Evolutionary conservation across 2,888 invertebrate species (phyloP), one percentile per base, ranked within the genome.

Genomic region (Macropis europaea): DNA sequence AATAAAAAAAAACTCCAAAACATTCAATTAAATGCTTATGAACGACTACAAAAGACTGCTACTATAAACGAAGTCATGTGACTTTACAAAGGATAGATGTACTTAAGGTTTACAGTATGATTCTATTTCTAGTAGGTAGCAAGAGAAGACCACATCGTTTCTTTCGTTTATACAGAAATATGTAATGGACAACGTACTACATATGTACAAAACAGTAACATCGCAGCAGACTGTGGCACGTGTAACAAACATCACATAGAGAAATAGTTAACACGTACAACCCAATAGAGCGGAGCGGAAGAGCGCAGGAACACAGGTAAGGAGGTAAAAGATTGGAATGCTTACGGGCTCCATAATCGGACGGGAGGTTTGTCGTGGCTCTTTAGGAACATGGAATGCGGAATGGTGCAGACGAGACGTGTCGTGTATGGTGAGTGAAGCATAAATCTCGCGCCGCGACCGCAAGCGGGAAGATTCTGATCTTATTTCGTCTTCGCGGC

Each of bases 401-500:
- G 40, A 73, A 72, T 77, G 73, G 77, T 66, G 76, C 57, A 53
- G 76, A 62, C 43, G 81, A 69, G 24, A 63, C 75, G 60, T 79
- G 77, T 59, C 67, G 67, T 69, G 76, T 69, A 70, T 57, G 73
- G 52, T 81, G 77, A 66, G 75, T 68, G 52, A 70, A 77, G 83
- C 84, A 85, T 57, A 82, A 81, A 63, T 80, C 79, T 68, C 79
- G 86, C 71, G 85, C 67, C 68, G 81, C 78, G 67, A 82, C 64
- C 54, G 76, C 69, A 50, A 85, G 64, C 28, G 84, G 81, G 53
- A 77, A 77, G 63, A 81, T 67, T 85, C 79, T 82, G 76, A 84
- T 79, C 74, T 80, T 83, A 81, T 75, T 81, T 79, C 85, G 82
- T 76, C 85, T 82, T 77, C 84, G 75, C 57, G 72, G 63, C 53